These are phyloP conservation scores for Sebastes cheni DNA, from an alignment of 2,797 vertebrate genomes.

Conservation along the genomic window DNA sequence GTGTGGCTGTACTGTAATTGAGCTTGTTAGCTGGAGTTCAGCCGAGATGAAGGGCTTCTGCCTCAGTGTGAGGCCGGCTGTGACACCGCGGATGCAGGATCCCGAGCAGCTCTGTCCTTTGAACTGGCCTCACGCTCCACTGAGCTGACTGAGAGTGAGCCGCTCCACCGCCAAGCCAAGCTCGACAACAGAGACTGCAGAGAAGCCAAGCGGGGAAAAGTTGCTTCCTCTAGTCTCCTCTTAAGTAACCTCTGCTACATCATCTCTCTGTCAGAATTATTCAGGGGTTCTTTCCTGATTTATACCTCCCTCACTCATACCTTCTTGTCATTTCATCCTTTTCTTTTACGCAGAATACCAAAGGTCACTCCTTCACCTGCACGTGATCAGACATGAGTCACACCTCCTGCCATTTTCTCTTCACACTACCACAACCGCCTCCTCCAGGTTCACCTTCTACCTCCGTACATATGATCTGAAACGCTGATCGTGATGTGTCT, in stretches of 20 bases:
- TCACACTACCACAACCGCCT: background rate
- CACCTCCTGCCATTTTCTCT: background rate
- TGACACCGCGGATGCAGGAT: slow-evolving; percentile 9
- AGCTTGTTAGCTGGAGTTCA: slow-evolving; percentile 43
- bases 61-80: slow-evolving; percentile 2
- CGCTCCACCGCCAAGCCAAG: background rate
- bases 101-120: slow-evolving; percentile 1
- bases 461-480: background rate
- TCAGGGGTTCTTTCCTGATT: background rate
- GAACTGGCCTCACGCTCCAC: slow-evolving; percentile 9
- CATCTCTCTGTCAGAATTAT: background rate
- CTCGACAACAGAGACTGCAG: background rate
- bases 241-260: background rate
- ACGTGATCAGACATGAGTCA: background rate
- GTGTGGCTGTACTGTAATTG: background rate
- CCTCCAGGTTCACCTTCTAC: background rate
- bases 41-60: slow-evolving; percentile 12
- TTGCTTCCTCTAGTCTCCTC: background rate
- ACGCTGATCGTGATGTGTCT: background rate
- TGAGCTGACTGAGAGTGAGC: slow-evolving; percentile 17
- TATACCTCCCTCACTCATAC: background rate
- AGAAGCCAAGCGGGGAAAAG: background rate
- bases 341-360: background rate
- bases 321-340: background rate
- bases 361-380: background rate